Percentiles rank a stretch among this genome's conserved stretches.
phyloP scores from a whole-genome alignment of 2,113 vertebrate species.

The Panthera uncia region DNA sequence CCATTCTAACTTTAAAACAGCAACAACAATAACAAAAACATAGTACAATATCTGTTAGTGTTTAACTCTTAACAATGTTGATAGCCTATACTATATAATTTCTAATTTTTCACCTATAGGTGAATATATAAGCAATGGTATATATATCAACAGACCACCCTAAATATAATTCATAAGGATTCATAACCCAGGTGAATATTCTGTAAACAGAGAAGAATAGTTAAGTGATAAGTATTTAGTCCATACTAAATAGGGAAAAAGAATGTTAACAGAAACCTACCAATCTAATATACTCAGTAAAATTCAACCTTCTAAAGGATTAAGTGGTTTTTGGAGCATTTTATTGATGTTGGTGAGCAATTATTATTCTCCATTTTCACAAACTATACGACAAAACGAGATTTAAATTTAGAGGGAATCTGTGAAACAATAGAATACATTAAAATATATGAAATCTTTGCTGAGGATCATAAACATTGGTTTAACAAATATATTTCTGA shows the following conservation, averaged over 20 bases:
- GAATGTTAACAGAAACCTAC: background rate
- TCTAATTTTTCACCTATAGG: background rate
- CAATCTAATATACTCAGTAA: background rate
- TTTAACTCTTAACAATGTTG: background rate
- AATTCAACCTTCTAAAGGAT: background rate
- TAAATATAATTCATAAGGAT: background rate
- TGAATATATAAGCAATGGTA: background rate
- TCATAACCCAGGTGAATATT: background rate
- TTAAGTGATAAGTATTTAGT: background rate
- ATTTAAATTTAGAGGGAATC: background rate
- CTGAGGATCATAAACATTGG: background rate
- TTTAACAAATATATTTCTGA: constrained; percentile 6
- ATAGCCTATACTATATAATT: background rate
- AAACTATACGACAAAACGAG: background rate
- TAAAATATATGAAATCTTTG: background rate
- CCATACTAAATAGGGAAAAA: background rate
- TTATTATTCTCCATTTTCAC: background rate
- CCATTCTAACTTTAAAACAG: background rate
- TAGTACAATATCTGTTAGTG: background rate
- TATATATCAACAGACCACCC: background rate
- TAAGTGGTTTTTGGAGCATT: background rate
- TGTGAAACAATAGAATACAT: background rate
- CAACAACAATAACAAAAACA: background rate
- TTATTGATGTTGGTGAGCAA: background rate
- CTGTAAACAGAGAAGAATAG: background rate